A percentile compares a stretch with the other conserved stretches of the same genome.
Conservation (phyloP, 2,113 vertebrate genomes). For the Phylloscopus whistleri region DNA sequence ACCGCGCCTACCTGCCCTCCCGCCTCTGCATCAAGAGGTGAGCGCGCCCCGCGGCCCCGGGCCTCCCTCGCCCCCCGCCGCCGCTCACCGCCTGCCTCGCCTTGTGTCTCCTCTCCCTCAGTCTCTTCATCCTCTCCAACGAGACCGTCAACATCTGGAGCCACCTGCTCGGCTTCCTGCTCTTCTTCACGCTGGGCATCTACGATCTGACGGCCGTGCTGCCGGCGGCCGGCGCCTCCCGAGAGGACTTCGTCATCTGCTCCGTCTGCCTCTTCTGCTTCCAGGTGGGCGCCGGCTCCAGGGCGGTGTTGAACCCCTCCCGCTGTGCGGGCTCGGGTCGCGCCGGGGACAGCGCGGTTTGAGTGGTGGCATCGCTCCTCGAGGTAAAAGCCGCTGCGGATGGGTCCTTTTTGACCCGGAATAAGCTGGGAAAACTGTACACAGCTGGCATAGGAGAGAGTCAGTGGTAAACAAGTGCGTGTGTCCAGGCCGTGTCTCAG, state of each 20-base stretch:
- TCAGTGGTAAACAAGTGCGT: rapidly evolving
- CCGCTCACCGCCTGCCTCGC: neutral
- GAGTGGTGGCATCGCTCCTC: rapidly evolving
- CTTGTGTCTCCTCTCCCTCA: slow-evolving; percentile 34
- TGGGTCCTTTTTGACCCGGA: rapidly evolving
- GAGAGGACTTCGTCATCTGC: slow-evolving; percentile 94
- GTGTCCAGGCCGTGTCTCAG: rapidly evolving
- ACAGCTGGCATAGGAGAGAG: rapidly evolving
- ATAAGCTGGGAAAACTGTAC: too few species aligned
- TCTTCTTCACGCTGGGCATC: slow-evolving; percentile 88
- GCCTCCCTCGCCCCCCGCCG: neutral
- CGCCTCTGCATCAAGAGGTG: slow-evolving; percentile 92
- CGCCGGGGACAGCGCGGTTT: rapidly evolving
- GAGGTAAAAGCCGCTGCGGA: rapidly evolving
- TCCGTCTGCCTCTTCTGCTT: slow-evolving; percentile 93
- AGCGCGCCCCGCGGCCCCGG: neutral
- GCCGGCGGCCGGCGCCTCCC: slow-evolving; percentile 82
- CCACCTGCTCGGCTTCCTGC: slow-evolving; percentile 89
- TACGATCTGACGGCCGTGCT: slow-evolving; percentile 88
- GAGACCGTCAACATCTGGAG: slow-evolving; percentile 96
- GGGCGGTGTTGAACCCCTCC: rapidly evolving
- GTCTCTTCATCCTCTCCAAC: slow-evolving; percentile 93
- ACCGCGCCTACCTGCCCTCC: slow-evolving; percentile 91
- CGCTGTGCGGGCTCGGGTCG: neutral
- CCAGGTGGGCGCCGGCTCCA: slow-evolving; percentile 74